phyloP scores from a whole-genome alignment of 2,113 vertebrate genomes.

The Tragelaphus scriptus region DNA sequence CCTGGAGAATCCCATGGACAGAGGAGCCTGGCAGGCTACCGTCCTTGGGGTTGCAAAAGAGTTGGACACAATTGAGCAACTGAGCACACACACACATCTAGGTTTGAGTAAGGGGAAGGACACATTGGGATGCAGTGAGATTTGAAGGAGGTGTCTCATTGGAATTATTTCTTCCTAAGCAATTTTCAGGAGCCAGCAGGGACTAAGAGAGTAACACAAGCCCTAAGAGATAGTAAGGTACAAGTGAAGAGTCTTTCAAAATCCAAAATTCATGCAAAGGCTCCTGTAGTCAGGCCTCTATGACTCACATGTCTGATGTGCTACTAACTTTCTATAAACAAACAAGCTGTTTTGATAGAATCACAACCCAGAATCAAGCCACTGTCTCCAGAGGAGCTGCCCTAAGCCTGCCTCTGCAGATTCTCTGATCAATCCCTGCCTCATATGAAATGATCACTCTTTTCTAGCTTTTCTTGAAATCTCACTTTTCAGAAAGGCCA shows the following conservation, averaged over 20 bases:
- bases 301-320: not conserved
- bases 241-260: not conserved
- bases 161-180: not conserved
- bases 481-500: constrained; percentile 38
- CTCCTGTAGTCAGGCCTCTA: not conserved
- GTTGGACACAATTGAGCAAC: not conserved
- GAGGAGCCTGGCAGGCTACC: not conserved
- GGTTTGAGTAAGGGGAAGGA: not conserved
- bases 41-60: not conserved
- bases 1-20: not conserved
- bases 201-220: not conserved
- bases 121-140: not conserved
- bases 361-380: not conserved
- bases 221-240: not conserved
- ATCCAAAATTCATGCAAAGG: not conserved
- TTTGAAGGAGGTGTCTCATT: not conserved
- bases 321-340: not conserved
- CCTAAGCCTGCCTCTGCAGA: not conserved
- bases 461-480: not conserved
- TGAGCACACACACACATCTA: not conserved
- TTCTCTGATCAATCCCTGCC: not conserved
- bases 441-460: not conserved
- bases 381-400: not conserved
- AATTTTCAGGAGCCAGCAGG: not conserved
- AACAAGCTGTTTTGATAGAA: not conserved